Evolutionary conservation across 2,113 vertebrate genomes (phyloP).

Genomic region (Triplophysa rosa): DNA sequence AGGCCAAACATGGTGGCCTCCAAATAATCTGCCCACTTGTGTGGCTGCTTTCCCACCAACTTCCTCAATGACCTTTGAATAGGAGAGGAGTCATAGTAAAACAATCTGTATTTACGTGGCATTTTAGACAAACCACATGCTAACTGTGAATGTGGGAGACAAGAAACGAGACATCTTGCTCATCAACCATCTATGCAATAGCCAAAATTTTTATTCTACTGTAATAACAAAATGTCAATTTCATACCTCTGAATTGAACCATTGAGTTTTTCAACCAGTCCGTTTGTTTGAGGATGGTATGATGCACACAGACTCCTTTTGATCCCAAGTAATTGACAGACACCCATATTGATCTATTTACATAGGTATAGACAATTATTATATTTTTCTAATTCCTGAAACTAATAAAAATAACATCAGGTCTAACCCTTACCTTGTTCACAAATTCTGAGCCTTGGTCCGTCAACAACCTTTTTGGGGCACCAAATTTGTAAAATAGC

Average conservation of each 20-base stretch:
- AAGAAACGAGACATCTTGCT: not conserved
- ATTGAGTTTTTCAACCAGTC: not conserved
- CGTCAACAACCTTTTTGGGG: not conserved
- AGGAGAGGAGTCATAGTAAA: no score
- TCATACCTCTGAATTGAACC: constrained; percentile 15
- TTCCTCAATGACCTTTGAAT: no score
- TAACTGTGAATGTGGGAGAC: not conserved
- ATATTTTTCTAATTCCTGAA: not conserved
- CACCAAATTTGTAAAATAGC: not conserved
- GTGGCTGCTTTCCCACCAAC: not conserved
- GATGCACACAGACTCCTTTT: no score
- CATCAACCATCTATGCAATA: not conserved
- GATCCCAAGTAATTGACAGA: no score
- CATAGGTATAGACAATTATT: not conserved
- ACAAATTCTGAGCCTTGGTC: constrained; percentile 12
- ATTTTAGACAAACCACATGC: not conserved
- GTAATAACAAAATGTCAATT: not conserved
- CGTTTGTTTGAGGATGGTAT: not conserved
- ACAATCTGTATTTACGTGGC: not conserved
- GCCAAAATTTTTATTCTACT: not conserved
- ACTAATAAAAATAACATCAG: not conserved
- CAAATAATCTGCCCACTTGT: not conserved
- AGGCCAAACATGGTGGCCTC: constrained; percentile 5
- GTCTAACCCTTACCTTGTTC: constrained; percentile 1
- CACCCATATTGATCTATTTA: not conserved